Evolutionary conservation across 2,113 vertebrate species (phyloP).

Genomic region (Ameiurus melas): DNA sequence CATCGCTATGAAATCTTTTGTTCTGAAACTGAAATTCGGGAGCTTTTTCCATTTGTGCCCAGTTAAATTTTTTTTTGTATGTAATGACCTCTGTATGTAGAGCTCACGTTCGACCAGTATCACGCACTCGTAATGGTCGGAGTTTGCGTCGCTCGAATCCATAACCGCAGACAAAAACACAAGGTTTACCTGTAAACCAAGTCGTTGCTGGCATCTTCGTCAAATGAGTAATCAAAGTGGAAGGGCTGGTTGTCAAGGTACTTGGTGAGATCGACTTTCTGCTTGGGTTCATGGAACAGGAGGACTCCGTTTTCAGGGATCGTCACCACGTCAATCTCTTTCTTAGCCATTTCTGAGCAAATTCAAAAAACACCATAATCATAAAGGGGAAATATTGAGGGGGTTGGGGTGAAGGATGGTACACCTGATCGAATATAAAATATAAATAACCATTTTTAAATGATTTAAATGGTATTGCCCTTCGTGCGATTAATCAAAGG

Average conservation of each 20-base stretch:
- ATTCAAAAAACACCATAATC: background rate
- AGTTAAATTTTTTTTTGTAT: background rate
- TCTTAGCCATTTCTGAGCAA: slow-evolving; percentile 80
- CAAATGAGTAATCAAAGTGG: slow-evolving; percentile 92
- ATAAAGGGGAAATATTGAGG: slow-evolving; percentile 44
- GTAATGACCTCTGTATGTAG: no score
- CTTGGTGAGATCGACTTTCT: slow-evolving; percentile 96
- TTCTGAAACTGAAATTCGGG: no score
- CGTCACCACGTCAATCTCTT: slow-evolving; percentile 95
- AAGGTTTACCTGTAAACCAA: slow-evolving; percentile 88
- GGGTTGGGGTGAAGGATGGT: background rate
- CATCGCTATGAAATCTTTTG: background rate
- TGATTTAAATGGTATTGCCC: background rate
- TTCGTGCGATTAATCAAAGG: no score
- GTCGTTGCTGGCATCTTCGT: slow-evolving; percentile 86
- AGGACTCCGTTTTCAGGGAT: slow-evolving; percentile 82
- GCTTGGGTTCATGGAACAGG: slow-evolving; percentile 91
- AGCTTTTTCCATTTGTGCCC: no score
- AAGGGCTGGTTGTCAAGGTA: slow-evolving; percentile 93
- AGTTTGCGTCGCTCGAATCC: background rate
- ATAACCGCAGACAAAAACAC: background rate
- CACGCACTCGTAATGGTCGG: background rate
- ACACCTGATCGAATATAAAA: background rate
- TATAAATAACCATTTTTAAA: background rate
- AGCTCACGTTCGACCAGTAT: no score